Evolutionary conservation across 2,888 invertebrate genomes (phyloP).

Genomic region (Sussaba pulchella): DNA sequence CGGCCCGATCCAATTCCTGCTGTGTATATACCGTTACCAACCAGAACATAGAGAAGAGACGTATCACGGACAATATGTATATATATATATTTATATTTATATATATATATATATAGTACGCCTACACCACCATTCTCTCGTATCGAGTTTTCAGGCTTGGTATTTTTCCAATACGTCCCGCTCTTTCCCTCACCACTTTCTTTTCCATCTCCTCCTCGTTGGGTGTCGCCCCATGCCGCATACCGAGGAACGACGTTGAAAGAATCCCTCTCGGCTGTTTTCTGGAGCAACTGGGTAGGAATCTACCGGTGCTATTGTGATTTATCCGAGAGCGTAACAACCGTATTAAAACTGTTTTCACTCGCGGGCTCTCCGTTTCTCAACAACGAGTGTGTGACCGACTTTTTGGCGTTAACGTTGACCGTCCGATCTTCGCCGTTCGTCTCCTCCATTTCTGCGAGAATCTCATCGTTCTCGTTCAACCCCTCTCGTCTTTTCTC

Average conservation of each 20-base stretch:
- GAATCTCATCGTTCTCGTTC: constrained; percentile 32
- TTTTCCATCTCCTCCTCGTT: constrained; percentile 57
- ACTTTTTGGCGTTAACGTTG: constrained; percentile 40
- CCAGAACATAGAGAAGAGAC: constrained; percentile 24
- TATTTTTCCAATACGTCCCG: constrained; percentile 62
- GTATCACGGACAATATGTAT: constrained; percentile 16
- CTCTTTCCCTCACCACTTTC: constrained; percentile 49
- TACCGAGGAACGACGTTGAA: constrained; percentile 40
- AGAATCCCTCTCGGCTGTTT: constrained; percentile 51
- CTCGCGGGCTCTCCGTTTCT: constrained; percentile 30
- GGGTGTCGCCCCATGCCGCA: constrained; percentile 24
- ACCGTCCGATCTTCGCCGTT: constrained; percentile 6
- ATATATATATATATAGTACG: neutral
- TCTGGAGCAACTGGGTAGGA: neutral
- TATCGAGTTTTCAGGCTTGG: constrained; percentile 61
- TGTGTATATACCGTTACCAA: constrained; percentile 39
- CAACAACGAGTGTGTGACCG: constrained; percentile 15
- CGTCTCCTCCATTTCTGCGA: neutral
- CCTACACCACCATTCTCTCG: constrained; percentile 32
- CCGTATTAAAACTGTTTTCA: constrained; percentile 70
- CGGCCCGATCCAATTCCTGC: constrained; percentile 28
- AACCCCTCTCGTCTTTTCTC: no score
- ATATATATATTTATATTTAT: neutral
- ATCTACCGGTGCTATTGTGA: constrained; percentile 32
- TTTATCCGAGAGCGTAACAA: constrained; percentile 70